Conservation (phyloP, 2,113 vertebrate species). For the Otolemur garnettii region DNA sequence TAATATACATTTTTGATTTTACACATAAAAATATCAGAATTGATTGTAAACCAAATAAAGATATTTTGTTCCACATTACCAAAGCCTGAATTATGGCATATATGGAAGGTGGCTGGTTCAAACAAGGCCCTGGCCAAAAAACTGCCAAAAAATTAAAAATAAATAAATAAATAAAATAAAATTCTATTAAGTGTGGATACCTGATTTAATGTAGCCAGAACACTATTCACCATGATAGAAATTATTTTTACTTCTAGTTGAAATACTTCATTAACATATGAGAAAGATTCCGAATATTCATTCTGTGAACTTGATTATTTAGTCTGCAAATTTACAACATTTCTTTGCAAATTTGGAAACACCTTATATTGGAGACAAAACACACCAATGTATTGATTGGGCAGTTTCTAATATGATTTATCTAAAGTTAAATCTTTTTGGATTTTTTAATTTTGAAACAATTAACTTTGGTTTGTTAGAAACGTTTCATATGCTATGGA, state of each 20-base stretch:
- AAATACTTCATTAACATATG: background rate
- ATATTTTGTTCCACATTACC: background rate
- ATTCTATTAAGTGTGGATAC: background rate
- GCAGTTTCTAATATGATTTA: background rate
- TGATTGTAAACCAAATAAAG: background rate
- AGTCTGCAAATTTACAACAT: background rate
- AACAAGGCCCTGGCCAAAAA: too few species aligned
- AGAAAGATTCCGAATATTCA: background rate
- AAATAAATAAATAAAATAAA: too few species aligned
- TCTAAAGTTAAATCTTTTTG: background rate
- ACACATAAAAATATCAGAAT: background rate
- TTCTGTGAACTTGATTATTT: background rate
- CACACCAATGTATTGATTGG: background rate
- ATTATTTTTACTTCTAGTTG: background rate
- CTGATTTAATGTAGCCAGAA: background rate
- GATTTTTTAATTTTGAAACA: background rate
- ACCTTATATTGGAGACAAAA: background rate
- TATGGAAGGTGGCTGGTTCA: too few species aligned
- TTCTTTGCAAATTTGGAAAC: background rate
- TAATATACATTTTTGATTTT: background rate
- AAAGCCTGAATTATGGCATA: background rate
- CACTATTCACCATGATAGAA: background rate
- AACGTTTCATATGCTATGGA: background rate
- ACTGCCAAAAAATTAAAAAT: too few species aligned
- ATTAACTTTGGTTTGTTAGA: background rate